These are phyloP conservation scores for Drosophila takahashii DNA, from an alignment of 1,140 invertebrate genomes.

Conservation along the genomic window DNA sequence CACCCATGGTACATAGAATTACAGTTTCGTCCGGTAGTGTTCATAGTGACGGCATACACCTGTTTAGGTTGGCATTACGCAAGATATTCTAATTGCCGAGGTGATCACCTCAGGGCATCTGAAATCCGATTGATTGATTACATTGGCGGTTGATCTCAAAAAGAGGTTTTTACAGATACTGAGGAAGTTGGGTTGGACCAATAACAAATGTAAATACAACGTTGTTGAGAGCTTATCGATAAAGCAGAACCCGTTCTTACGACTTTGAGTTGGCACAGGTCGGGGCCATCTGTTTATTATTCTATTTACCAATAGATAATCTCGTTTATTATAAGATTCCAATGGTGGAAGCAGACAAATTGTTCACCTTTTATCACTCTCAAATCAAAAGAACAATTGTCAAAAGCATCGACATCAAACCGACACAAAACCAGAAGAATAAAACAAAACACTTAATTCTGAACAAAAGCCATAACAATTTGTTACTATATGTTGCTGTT, in stretches of 20 bases:
- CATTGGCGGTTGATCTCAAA: constrained; percentile 42
- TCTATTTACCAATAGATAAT: constrained; percentile 2
- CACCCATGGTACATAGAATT: neutral
- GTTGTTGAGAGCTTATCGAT: neutral
- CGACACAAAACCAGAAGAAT: constrained; percentile 17
- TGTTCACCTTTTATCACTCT: neutral
- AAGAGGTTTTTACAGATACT: constrained; percentile 22
- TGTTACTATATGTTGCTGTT: constrained; percentile 35
- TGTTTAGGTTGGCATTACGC: constrained; percentile 36
- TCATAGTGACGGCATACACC: constrained; percentile 16
- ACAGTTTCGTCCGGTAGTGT: constrained; percentile 1
- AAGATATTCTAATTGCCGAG: constrained; percentile 52
- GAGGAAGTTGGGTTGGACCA: constrained; percentile 25
- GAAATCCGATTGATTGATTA: constrained; percentile 38
- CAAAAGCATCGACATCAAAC: constrained; percentile 14
- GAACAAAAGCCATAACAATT: constrained; percentile 33
- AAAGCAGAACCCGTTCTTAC: constrained; percentile 16
- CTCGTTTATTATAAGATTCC: neutral
- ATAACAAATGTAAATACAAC: neutral
- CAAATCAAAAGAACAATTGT: constrained; percentile 21
- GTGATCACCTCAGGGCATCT: constrained; percentile 39
- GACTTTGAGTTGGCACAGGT: constrained; percentile 34
- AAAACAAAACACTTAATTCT: constrained; percentile 46
- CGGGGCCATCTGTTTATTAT: constrained; percentile 15
- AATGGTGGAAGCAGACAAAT: neutral